Evolutionary conservation across 2,888 invertebrate genomes (phyloP).

Genomic region (Macroteleia sp.): DNA sequence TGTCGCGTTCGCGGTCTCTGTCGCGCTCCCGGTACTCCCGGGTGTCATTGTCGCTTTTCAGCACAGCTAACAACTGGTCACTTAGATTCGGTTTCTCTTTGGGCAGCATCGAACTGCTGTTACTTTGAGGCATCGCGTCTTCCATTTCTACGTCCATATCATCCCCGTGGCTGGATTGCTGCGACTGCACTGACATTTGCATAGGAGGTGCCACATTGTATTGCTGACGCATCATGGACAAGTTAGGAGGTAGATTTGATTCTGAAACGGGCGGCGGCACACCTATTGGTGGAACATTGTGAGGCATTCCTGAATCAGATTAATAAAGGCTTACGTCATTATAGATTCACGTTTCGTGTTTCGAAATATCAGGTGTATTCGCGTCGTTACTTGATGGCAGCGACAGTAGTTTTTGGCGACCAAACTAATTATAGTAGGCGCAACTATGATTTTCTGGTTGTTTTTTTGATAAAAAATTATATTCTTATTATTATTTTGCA

Average conservation of each 20-base stretch:
- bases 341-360: no score
- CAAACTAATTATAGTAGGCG: no score
- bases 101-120: constrained; percentile 58
- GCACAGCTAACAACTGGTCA: constrained; percentile 86
- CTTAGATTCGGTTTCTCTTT: constrained; percentile 78
- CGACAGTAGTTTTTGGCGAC: no score
- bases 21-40: constrained; percentile 75
- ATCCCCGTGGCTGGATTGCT: constrained; percentile 86
- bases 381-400: no score
- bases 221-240: constrained; percentile 81
- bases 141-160: constrained; percentile 93
- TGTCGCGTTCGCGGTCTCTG: constrained; percentile 75
- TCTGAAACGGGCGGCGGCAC: constrained; percentile 82
- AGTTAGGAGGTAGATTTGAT: constrained; percentile 74
- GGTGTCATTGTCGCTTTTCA: constrained; percentile 79
- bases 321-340: no score
- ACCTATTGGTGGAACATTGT: constrained; percentile 83
- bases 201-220: constrained; percentile 79
- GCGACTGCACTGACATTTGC: constrained; percentile 69
- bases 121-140: constrained; percentile 83
- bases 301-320: constrained; percentile 81
- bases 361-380: no score
- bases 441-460: no score
- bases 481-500: no score
- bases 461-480: no score